phyloP scores from a whole-genome alignment of 2,888 invertebrate species.

The Choreutis nemorana region DNA sequence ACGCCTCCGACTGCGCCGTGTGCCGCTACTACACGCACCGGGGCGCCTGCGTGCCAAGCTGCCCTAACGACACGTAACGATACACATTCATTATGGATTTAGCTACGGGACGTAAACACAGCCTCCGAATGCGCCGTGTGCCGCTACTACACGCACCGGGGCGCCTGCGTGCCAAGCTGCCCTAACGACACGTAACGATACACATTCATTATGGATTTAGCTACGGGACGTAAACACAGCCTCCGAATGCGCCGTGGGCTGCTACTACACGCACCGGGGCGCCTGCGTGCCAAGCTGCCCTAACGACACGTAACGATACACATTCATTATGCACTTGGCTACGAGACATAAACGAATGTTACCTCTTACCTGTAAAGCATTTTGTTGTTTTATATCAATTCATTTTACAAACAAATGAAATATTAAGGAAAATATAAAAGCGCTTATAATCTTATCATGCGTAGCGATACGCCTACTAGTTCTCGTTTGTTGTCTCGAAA shows the following conservation, averaged over 20 bases:
- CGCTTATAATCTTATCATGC: no score
- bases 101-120: no score
- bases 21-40: slow-evolving; percentile 70
- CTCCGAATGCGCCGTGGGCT: slow-evolving; percentile 83
- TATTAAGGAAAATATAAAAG: no score
- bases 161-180: slow-evolving; percentile 69
- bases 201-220: slow-evolving; percentile 6
- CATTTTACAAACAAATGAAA: no score
- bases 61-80: slow-evolving; percentile 75
- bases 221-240: no score
- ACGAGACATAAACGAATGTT: no score
- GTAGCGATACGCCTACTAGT: no score
- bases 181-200: slow-evolving; percentile 73
- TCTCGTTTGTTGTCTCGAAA: no score
- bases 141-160: slow-evolving; percentile 60
- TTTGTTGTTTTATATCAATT: no score
- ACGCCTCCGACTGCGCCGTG: slow-evolving; percentile 67
- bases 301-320: slow-evolving; percentile 69
- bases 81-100: no score
- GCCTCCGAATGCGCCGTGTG: slow-evolving; percentile 86
- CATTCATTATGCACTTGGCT: no score
- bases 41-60: slow-evolving; percentile 67
- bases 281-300: slow-evolving; percentile 73
- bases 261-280: slow-evolving; percentile 59
- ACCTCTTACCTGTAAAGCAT: no score